Evolutionary conservation across 2,888 invertebrate species (phyloP).

Genomic region (Sarcophaga caerulescens): DNA sequence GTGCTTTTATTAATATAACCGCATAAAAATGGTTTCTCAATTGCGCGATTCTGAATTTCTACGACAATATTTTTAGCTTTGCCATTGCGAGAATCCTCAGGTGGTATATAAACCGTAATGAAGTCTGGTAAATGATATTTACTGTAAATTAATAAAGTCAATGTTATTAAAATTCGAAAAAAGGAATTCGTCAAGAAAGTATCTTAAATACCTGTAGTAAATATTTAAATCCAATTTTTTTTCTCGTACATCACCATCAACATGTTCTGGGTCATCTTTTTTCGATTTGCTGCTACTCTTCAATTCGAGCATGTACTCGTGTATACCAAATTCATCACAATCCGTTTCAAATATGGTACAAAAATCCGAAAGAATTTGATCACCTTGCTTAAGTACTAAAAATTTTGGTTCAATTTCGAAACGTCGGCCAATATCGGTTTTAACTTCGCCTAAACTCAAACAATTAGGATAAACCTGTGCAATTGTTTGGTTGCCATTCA

Average conservation of each 20-base stretch:
- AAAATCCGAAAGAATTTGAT: slow-evolving; percentile 77
- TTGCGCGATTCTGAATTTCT: slow-evolving; percentile 83
- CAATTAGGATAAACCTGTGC: slow-evolving; percentile 80
- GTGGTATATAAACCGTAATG: slow-evolving; percentile 82
- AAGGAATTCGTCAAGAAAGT: not conserved
- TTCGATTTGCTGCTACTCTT: not conserved
- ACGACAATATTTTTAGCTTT: slow-evolving; percentile 82
- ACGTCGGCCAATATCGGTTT: slow-evolving; percentile 83
- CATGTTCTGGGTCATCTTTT: not conserved
- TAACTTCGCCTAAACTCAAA: slow-evolving; percentile 84
- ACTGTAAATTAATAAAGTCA: slow-evolving; percentile 69
- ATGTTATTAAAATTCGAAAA: not conserved
- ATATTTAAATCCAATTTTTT: slow-evolving; percentile 76
- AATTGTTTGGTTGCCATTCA: slow-evolving; percentile 77
- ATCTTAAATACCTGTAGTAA: slow-evolving; percentile 77
- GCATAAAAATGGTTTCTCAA: slow-evolving; percentile 88
- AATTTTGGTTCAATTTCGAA: slow-evolving; percentile 83
- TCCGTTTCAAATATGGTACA: slow-evolving; percentile 74
- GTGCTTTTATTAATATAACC: slow-evolving; percentile 89
- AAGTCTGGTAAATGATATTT: slow-evolving; percentile 82
- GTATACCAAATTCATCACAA: slow-evolving; percentile 79
- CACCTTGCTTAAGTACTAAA: slow-evolving; percentile 82
- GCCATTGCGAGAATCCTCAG: slow-evolving; percentile 79
- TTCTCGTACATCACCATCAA: slow-evolving; percentile 24
- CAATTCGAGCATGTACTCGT: slow-evolving; percentile 75